These are phyloP conservation scores for Mormyrus proboscirostris DNA, from an alignment of 2,797 vertebrate species.

Conservation along the genomic window DNA sequence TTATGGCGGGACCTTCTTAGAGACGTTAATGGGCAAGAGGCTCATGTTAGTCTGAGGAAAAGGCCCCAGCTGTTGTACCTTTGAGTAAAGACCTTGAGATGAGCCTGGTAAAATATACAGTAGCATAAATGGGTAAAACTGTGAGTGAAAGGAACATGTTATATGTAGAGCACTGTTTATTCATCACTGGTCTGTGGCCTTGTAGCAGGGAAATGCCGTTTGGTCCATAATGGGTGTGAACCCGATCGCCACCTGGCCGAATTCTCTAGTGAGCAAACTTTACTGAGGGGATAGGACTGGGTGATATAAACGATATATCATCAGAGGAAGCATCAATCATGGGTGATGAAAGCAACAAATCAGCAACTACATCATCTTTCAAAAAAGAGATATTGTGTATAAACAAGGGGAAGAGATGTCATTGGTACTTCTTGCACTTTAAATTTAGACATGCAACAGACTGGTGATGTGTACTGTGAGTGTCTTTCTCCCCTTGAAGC, in stretches of 20 bases:
- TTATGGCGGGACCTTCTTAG: not conserved
- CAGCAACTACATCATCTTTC: not conserved
- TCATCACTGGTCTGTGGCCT: not conserved
- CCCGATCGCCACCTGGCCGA: not conserved
- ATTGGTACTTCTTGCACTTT: not conserved
- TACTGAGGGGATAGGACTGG: not conserved
- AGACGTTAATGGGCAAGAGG: not conserved
- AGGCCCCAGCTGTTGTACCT: not conserved
- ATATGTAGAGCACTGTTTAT: not conserved
- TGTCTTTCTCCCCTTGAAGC: not conserved
- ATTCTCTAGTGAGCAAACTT: not conserved
- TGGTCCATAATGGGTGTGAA: not conserved
- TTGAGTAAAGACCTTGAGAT: not conserved
- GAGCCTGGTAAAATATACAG: not conserved
- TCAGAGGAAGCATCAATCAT: not conserved
- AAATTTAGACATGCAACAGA: not conserved
- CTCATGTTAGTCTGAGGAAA: not conserved
- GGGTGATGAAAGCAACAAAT: not conserved
- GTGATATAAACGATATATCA: not conserved
- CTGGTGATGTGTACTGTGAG: not conserved
- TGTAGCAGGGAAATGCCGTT: not conserved
- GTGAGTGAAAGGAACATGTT: not conserved
- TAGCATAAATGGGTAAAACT: not conserved
- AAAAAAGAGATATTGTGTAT: not conserved
- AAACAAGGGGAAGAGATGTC: not conserved